Percentiles rank a stretch among this genome's conserved stretches.
Conservation (phyloP, 2,888 invertebrate species). For the Anticlea derivata region DNA sequence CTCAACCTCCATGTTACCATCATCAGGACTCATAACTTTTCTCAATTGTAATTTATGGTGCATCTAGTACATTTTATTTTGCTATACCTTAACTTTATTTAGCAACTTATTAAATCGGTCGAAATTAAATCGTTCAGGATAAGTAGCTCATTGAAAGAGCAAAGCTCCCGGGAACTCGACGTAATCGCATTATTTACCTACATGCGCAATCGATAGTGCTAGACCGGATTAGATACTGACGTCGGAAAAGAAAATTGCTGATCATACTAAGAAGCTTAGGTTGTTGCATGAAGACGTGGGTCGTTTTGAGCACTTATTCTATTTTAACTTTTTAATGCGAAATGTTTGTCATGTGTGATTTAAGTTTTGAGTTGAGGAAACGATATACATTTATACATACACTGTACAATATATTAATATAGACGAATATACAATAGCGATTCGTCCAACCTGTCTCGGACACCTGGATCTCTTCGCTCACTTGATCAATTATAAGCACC, state of each 20-base stretch:
- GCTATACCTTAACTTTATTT: too few species aligned
- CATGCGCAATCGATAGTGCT: constrained; percentile 64
- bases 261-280: constrained; percentile 25
- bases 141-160: constrained; percentile 40
- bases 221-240: constrained; percentile 62
- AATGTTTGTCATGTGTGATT: neutral
- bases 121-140: constrained; percentile 32
- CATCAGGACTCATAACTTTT: too few species aligned
- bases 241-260: constrained; percentile 35
- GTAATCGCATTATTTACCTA: constrained; percentile 73
- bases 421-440: too few species aligned
- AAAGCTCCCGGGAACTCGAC: constrained; percentile 54
- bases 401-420: too few species aligned
- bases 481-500: neutral
- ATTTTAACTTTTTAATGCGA: neutral
- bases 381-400: too few species aligned
- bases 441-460: too few species aligned
- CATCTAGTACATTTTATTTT: too few species aligned
- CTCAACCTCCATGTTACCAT: too few species aligned
- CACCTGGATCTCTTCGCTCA: too few species aligned
- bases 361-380: too few species aligned
- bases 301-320: neutral
- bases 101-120: neutral
- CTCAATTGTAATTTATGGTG: too few species aligned
- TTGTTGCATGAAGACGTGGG: constrained; percentile 8